These are phyloP conservation scores for Leptopilina syphax DNA, from an alignment of 2,888 invertebrate species.

Conservation along the genomic window DNA sequence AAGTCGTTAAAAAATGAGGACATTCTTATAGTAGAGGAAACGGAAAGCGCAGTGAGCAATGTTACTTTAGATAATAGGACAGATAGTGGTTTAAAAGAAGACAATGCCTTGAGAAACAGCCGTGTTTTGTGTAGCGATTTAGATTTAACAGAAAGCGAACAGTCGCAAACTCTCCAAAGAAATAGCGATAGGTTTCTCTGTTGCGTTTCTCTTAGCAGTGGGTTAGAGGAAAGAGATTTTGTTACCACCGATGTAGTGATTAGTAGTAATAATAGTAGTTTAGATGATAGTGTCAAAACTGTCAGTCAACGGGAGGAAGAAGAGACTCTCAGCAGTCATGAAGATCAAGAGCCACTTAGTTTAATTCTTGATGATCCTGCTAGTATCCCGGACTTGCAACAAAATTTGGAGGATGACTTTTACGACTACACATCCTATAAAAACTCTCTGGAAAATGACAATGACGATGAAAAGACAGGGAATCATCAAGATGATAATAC, in stretches of 20 bases:
- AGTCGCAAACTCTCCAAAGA: slow-evolving; percentile 55
- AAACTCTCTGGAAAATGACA: slow-evolving; percentile 56
- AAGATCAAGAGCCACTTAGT: slow-evolving; percentile 70
- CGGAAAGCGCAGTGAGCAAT: slow-evolving; percentile 61
- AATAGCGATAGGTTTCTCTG: slow-evolving; percentile 56
- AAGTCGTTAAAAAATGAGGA: slow-evolving; percentile 58
- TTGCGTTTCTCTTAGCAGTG: slow-evolving; percentile 8
- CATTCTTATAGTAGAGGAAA: slow-evolving; percentile 67
- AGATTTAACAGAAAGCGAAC: slow-evolving; percentile 57
- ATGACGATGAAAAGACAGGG: slow-evolving; percentile 8
- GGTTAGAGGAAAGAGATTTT: slow-evolving; percentile 28
- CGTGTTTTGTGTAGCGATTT: slow-evolving; percentile 55
- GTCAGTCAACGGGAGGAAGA: slow-evolving; percentile 64
- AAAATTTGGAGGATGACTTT: slow-evolving; percentile 67
- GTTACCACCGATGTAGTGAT: slow-evolving; percentile 51
- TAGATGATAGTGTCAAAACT: slow-evolving; percentile 67
- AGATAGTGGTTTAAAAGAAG: slow-evolving; percentile 60
- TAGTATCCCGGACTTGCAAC: slow-evolving; percentile 59
- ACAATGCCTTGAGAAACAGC: slow-evolving; percentile 53
- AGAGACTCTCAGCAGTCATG: slow-evolving; percentile 62
- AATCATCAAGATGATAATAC: not conserved
- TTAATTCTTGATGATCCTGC: slow-evolving; percentile 71
- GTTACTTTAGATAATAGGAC: slow-evolving; percentile 67
- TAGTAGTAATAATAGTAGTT: slow-evolving; percentile 68
- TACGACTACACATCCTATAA: slow-evolving; percentile 69